phyloP scores from a whole-genome alignment of 1,140 invertebrate species.

The Proales similis region DNA sequence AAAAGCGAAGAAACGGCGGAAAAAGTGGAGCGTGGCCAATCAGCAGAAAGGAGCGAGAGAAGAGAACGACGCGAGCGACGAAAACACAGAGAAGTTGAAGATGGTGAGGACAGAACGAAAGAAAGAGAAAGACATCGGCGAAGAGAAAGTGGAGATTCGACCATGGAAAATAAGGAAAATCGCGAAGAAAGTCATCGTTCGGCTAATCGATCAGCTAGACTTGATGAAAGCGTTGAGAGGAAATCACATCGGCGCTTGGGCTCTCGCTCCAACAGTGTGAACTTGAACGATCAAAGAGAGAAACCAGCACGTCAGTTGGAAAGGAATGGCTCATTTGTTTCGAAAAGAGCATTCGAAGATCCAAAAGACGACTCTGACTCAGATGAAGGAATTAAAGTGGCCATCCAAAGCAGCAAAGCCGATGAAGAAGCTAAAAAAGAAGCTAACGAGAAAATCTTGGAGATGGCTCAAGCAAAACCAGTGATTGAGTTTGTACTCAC shows the following conservation, averaged over 20 bases:
- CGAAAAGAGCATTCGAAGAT: conserved; percentile 19
- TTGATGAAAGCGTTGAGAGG: too few relatives aligned
- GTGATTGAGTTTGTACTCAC: conserved; percentile 12
- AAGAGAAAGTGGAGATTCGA: neutral
- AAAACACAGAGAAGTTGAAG: neutral
- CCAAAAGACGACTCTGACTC: conserved; percentile 24
- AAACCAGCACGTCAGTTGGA: too few relatives aligned
- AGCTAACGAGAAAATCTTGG: neutral
- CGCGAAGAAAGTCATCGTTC: neutral
- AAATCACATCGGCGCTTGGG: too few relatives aligned
- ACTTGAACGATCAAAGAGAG: too few relatives aligned
- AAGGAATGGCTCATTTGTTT: too few relatives aligned
- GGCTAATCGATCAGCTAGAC: neutral
- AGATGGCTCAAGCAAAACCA: neutral
- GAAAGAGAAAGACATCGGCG: neutral
- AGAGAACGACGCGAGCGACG: neutral
- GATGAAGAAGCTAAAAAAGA: neutral
- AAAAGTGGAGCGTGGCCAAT: too few relatives aligned
- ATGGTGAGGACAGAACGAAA: neutral
- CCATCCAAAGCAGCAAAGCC: neutral
- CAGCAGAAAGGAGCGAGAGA: conserved; percentile 7
- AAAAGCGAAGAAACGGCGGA: neutral
- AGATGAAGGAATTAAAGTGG: conserved; percentile 21
- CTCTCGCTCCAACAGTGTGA: too few relatives aligned
- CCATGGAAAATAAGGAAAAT: neutral